Evolutionary conservation across 2,888 invertebrate species (phyloP).

Genomic region (Diplolepis rosae): DNA sequence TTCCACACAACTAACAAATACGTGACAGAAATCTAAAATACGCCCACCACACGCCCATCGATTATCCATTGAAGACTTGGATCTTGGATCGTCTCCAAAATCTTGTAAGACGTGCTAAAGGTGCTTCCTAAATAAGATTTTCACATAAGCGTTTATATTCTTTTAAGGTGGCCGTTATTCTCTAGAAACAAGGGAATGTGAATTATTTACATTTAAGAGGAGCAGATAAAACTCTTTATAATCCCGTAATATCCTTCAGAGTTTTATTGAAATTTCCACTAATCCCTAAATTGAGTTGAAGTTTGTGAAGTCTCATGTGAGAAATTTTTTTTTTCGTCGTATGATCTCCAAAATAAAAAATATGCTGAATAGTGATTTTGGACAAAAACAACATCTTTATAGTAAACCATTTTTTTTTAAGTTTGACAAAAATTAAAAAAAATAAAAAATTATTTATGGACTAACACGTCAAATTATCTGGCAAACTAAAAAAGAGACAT

Average conservation of each 20-base stretch:
- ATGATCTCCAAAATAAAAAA: no score
- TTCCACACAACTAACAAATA: slow-evolving; percentile 7
- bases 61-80: slow-evolving; percentile 6
- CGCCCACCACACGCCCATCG: slow-evolving; percentile 1
- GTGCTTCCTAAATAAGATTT: slow-evolving; percentile 7
- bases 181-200: not conserved
- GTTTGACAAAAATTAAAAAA: no score
- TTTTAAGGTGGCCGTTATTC: slow-evolving; percentile 3
- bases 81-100: slow-evolving; percentile 7
- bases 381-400: no score
- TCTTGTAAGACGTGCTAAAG: not conserved
- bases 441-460: no score
- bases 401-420: no score
- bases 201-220: slow-evolving; percentile 3
- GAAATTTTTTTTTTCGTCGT: no score
- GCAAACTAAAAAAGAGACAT: no score
- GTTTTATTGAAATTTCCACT: not conserved
- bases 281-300: no score
- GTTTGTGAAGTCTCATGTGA: no score
- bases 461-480: no score
- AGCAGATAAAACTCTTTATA: not conserved
- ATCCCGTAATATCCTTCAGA: not conserved
- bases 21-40: slow-evolving; percentile 17
- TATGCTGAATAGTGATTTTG: no score
- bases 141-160: not conserved